phyloP scores from a whole-genome alignment of 2,888 invertebrate genomes.

The Gasteruption jaculator region DNA sequence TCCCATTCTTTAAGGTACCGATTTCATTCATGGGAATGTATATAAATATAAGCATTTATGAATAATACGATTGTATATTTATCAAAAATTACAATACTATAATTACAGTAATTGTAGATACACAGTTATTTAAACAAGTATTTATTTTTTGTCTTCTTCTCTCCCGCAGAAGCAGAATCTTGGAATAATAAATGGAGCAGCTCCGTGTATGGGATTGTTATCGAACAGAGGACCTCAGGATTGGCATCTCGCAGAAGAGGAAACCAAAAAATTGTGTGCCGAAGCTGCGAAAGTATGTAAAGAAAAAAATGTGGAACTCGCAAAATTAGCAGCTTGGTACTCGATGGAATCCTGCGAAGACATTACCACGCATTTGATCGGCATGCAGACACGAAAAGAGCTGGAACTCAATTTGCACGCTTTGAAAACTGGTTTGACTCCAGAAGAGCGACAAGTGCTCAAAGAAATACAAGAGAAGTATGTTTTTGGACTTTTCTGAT shows the following conservation, averaged over 20 bases:
- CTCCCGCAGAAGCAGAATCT: slow-evolving; percentile 60
- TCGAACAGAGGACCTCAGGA: slow-evolving; percentile 67
- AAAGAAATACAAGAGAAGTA: slow-evolving; percentile 62
- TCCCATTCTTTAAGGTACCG: slow-evolving; percentile 71
- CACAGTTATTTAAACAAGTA: neutral
- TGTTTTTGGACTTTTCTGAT: too few relatives aligned
- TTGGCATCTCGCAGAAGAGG: slow-evolving; percentile 77
- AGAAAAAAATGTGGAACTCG: slow-evolving; percentile 65
- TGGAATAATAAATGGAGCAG: slow-evolving; percentile 80
- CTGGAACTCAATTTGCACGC: slow-evolving; percentile 64
- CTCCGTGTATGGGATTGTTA: slow-evolving; percentile 78
- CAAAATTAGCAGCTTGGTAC: slow-evolving; percentile 68
- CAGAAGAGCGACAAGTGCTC: slow-evolving; percentile 62
- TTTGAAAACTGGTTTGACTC: slow-evolving; percentile 60
- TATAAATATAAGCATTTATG: too few relatives aligned
- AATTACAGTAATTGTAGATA: too few relatives aligned
- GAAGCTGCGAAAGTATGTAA: slow-evolving; percentile 65
- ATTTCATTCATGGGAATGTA: neutral
- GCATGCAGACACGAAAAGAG: slow-evolving; percentile 66
- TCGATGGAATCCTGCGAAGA: slow-evolving; percentile 59
- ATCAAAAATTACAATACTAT: too few relatives aligned
- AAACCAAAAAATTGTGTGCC: slow-evolving; percentile 60
- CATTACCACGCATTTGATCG: slow-evolving; percentile 69
- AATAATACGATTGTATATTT: too few relatives aligned
- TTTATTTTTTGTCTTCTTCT: slow-evolving; percentile 1